A percentile compares a stretch with the other conserved stretches of the same genome.
These are phyloP conservation scores for Drosophila lacertosa DNA, from an alignment of 1,140 invertebrate species.

Conservation along the genomic window DNA sequence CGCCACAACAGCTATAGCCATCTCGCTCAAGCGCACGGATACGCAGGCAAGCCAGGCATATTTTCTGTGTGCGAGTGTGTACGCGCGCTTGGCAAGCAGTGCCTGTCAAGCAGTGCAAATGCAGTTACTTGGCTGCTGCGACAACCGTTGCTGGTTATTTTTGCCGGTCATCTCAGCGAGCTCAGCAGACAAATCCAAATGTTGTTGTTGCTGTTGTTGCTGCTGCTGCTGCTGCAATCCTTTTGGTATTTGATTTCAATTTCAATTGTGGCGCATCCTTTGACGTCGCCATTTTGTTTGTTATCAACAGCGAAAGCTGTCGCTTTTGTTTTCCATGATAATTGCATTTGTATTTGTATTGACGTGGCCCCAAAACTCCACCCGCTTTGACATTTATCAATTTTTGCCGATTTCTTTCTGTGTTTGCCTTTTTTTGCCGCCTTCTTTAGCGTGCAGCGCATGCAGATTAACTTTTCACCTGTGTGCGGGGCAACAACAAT, in stretches of 20 bases:
- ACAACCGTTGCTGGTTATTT: slow-evolving; percentile 29
- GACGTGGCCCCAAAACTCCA: slow-evolving; percentile 5
- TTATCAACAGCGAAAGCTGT: slow-evolving; percentile 74
- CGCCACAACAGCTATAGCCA: slow-evolving; percentile 8
- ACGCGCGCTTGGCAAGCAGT: slow-evolving; percentile 67
- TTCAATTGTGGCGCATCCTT: slow-evolving; percentile 79
- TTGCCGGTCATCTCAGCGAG: slow-evolving; percentile 45
- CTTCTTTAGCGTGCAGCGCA: slow-evolving; percentile 74
- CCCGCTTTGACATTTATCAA: slow-evolving; percentile 70
- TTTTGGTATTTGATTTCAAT: slow-evolving; percentile 79
- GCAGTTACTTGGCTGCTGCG: slow-evolving; percentile 11
- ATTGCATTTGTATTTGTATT: slow-evolving; percentile 72
- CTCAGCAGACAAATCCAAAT: slow-evolving; percentile 50
- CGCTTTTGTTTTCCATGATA: slow-evolving; percentile 79
- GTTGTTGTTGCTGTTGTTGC: slow-evolving; percentile 14
- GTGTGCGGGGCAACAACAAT: slow-evolving; percentile 33
- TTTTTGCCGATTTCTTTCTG: slow-evolving; percentile 45
- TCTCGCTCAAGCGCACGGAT: slow-evolving; percentile 46
- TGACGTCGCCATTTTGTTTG: slow-evolving; percentile 67
- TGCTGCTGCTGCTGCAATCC: slow-evolving; percentile 61
- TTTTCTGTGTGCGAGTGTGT: too few species aligned
- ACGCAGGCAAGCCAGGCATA: neutral
- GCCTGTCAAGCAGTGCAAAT: slow-evolving; percentile 18
- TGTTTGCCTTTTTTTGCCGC: slow-evolving; percentile 22
- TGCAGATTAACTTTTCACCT: slow-evolving; percentile 82